These are phyloP conservation scores for Oscheius sp. DNA, from an alignment of 1,140 invertebrate genomes.

Conservation along the genomic window DNA sequence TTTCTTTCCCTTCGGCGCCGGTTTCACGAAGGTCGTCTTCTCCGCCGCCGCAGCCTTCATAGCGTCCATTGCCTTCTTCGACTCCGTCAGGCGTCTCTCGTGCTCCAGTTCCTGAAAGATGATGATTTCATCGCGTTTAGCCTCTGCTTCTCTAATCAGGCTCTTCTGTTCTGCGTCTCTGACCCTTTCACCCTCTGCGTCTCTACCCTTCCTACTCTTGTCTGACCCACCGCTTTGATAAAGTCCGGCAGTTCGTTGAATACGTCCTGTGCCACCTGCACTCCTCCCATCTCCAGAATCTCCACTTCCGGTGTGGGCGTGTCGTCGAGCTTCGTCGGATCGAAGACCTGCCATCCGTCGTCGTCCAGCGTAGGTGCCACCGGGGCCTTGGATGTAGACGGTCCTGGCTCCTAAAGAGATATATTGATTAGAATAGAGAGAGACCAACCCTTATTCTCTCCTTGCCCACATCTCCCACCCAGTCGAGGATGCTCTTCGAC, in stretches of 20 bases:
- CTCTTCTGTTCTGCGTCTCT: too few species aligned
- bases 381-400: not conserved
- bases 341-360: slow-evolving; percentile 12
- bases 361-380: not conserved
- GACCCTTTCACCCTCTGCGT: too few species aligned
- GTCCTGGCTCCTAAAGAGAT: too few species aligned
- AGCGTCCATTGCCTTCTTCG: not conserved
- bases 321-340: not conserved
- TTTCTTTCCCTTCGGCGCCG: not conserved
- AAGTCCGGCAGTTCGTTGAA: slow-evolving; percentile 1
- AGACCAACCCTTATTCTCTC: too few species aligned
- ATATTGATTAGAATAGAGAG: too few species aligned
- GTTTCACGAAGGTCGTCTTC: not conserved
- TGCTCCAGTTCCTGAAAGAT: not conserved
- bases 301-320: not conserved
- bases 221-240: not conserved
- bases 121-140: too few species aligned
- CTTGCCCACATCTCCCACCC: slow-evolving; percentile 4
- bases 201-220: too few species aligned
- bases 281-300: not conserved
- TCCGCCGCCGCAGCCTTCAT: not conserved
- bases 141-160: too few species aligned
- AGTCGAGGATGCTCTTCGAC: slow-evolving; percentile 20
- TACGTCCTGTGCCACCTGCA: not conserved
- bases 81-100: not conserved